phyloP scores from a whole-genome alignment of 2,113 vertebrate genomes.

The Pteropus alecto region DNA sequence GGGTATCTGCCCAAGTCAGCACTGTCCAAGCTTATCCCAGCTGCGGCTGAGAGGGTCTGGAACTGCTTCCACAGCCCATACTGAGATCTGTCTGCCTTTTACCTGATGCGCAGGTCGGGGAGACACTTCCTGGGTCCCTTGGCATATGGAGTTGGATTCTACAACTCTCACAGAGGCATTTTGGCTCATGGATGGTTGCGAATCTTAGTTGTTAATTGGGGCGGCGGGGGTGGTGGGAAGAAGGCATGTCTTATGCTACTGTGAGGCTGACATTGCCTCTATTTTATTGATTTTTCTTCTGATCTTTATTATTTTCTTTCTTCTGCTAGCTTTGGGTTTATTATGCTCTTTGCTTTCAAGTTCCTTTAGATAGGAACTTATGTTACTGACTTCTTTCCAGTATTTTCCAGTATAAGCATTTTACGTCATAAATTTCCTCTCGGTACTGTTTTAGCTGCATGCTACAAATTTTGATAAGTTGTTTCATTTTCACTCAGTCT shows the following conservation, averaged over 20 bases:
- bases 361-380: not conserved
- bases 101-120: not conserved
- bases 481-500: not conserved
- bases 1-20: not conserved
- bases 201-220: not conserved
- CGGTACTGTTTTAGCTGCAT: not conserved
- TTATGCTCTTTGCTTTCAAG: not conserved
- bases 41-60: not conserved
- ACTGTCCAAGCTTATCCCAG: not conserved
- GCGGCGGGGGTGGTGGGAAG: not conserved
- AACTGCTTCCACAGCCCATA: not conserved
- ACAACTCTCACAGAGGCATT: not conserved
- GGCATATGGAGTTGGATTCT: not conserved
- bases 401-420: not conserved
- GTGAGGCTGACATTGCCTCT: not conserved
- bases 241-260: not conserved
- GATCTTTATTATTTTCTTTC: not conserved
- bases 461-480: not conserved
- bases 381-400: not conserved
- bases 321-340: not conserved
- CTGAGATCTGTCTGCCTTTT: not conserved
- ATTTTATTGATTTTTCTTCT: not conserved
- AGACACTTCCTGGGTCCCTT: too few species aligned
- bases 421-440: not conserved
- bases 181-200: not conserved